Conservation (phyloP, 2,797 vertebrate genomes). For the Microcaecilia unicolor region DNA sequence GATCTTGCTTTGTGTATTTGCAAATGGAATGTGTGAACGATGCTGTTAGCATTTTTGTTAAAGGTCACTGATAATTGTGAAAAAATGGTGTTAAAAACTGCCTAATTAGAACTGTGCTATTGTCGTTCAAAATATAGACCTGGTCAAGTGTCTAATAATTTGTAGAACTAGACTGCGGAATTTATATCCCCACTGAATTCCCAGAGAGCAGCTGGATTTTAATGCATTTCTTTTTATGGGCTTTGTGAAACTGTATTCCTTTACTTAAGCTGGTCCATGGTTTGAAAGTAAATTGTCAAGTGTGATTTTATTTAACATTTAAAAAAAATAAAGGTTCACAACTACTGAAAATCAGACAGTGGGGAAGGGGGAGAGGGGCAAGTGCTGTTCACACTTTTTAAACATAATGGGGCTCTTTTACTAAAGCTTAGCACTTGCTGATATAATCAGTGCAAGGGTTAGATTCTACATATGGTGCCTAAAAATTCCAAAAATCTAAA, state of each 20-base stretch:
- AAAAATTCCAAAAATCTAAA: too few relatives aligned
- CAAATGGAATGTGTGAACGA: neutral
- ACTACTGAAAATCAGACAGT: too few relatives aligned
- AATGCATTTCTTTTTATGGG: neutral
- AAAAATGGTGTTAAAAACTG: neutral
- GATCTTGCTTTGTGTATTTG: neutral
- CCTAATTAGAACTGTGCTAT: neutral
- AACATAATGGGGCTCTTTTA: too few relatives aligned
- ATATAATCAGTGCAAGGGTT: too few relatives aligned
- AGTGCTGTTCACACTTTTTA: too few relatives aligned
- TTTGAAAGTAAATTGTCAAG: neutral
- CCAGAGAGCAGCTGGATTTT: neutral
- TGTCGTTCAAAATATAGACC: neutral
- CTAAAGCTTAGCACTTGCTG: too few relatives aligned
- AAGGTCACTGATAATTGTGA: neutral
- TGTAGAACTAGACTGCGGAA: neutral
- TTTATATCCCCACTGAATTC: conserved; percentile 9
- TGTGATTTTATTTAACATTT: neutral
- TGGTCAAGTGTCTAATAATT: neutral
- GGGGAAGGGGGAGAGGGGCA: too few relatives aligned
- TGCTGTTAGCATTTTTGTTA: neutral
- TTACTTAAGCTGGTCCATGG: neutral
- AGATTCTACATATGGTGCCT: too few relatives aligned
- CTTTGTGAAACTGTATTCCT: neutral
- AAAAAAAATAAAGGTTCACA: neutral